Evolutionary conservation across 2,113 vertebrate species (phyloP), one percentile per base, ranked within the genome.

Genomic region (Tachysurus vachellii): DNA sequence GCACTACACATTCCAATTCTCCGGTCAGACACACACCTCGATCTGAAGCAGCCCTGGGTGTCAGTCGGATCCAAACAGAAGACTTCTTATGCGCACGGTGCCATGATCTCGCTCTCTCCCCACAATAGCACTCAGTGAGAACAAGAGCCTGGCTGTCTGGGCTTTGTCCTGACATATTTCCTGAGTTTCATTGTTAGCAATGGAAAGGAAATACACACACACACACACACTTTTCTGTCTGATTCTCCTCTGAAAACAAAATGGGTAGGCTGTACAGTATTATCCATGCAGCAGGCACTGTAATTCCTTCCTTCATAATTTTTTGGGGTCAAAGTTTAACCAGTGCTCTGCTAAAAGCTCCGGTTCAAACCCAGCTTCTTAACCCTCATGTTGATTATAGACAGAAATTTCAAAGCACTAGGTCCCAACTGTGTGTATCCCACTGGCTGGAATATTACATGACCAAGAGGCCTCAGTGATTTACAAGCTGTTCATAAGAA

Each of bases 91-190:
- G 47, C 14, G 9, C 76, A 88, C 85, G 68, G 42, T 77, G 80
- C 71, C 85, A 71, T 84, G 36, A 82, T 80, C 56, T 84, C 56
- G 53, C 81, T 68, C 82, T 81, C 50, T 80, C 84, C 62, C 70
- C 61, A 88, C 68, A 68, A 84, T 75, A 68, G 79, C 31, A 54
- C 81, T 44, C 80, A 89, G 79, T 80, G 86, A 62, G 86, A 87
- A 86, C 86, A 71, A 87, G 80, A 86, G 88, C 50, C 90, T 83
- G 86, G 82, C 47, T 59, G 87, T 86, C 90, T 83, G 85, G 85
- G 80, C 87, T 92, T 90, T 90, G 88, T 91, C 87, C 88, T 87
- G 86, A 89, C 89, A 92, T 90, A 91, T 92, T 92, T 92, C 91
- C 92, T 92, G 90, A 87, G 88, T 87, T 90, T 64, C 88, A 91